phyloP scores from a whole-genome alignment of 1,140 invertebrate species.

The Tetramorium simillimum region DNA sequence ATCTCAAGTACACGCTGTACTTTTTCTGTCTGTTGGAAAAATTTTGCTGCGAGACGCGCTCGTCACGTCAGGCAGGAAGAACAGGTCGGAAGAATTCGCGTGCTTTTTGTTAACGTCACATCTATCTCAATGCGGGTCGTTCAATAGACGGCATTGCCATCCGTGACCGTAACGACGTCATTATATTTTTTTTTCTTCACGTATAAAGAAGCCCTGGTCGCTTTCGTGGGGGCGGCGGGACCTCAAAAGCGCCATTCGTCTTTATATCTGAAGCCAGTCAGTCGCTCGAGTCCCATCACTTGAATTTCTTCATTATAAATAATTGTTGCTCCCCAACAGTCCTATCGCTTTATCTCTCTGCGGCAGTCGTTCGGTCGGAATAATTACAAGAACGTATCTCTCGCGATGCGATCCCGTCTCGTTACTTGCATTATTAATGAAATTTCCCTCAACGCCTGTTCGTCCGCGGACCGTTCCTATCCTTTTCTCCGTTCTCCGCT shows the following conservation, averaged over 20 bases:
- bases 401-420: conserved; percentile 7
- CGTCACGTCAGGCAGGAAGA: not conserved
- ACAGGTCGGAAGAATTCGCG: not conserved
- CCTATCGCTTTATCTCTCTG: conserved; percentile 4
- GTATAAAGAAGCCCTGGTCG: conserved; percentile 13
- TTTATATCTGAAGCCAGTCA: not conserved
- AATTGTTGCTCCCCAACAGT: conserved; percentile 44
- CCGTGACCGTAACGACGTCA: conserved; percentile 11
- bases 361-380: not conserved
- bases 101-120: not conserved
- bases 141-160: not conserved
- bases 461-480: not conserved
- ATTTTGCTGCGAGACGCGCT: not conserved
- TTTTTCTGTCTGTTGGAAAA: not conserved
- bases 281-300: not conserved
- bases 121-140: conserved; percentile 21
- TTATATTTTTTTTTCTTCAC: conserved; percentile 44
- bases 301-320: conserved; percentile 62
- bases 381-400: conserved; percentile 54
- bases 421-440: conserved; percentile 63
- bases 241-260: conserved; percentile 11
- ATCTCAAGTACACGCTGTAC: not conserved
- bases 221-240: not conserved
- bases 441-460: conserved; percentile 18
- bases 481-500: not conserved